Conservation (phyloP, 2,888 invertebrate genomes). For the Adineta ricciae region DNA sequence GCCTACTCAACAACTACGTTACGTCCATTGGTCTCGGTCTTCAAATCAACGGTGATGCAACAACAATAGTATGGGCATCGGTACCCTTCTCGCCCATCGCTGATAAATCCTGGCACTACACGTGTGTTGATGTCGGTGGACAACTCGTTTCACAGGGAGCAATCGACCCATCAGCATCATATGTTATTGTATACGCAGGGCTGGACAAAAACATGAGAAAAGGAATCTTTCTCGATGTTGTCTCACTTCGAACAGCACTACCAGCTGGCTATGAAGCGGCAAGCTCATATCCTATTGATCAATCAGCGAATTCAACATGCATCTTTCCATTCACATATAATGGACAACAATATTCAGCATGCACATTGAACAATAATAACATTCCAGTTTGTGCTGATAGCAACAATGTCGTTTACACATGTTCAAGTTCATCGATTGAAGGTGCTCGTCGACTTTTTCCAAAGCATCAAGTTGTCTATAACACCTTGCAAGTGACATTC, state of each 20-base stretch:
- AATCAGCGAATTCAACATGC: not conserved
- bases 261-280: constrained; percentile 23
- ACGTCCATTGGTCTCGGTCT: not conserved
- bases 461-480: not conserved
- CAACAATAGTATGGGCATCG: not conserved
- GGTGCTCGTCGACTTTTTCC: not conserved
- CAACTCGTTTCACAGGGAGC: not conserved
- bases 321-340: constrained; percentile 24
- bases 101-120: constrained; percentile 29
- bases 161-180: not conserved
- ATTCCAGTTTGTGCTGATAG: constrained; percentile 12
- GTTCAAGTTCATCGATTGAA: not conserved
- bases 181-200: not conserved
- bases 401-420: not conserved
- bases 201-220: not conserved
- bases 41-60: not conserved
- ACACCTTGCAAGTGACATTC: not conserved
- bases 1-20: not conserved
- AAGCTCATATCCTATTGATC: not conserved
- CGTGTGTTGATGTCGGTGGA: constrained; percentile 17
- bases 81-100: not conserved
- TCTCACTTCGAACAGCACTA: constrained; percentile 20
- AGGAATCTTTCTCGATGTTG: constrained; percentile 19
- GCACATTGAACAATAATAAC: constrained; percentile 16
- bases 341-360: constrained; percentile 18